Conservation (phyloP, 2,797 vertebrate species). For the Lagocephalus sceleratus region DNA sequence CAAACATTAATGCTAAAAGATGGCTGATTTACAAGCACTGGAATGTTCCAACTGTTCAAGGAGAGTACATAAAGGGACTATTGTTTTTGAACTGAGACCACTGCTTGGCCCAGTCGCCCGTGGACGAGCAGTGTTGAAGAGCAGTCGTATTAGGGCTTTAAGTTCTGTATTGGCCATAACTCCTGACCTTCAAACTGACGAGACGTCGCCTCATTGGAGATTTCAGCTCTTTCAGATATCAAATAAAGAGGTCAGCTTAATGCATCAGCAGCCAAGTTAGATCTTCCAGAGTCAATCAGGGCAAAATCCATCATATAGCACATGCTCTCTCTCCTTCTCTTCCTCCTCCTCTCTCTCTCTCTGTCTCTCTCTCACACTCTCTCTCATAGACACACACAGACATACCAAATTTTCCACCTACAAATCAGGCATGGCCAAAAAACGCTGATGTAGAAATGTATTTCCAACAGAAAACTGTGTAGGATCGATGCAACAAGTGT, state of each 20-base stretch:
- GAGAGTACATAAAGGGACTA: too few species aligned
- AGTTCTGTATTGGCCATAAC: constrained; percentile 19
- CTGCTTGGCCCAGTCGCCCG: too few species aligned
- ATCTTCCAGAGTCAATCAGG: neutral
- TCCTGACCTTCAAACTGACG: constrained; percentile 7
- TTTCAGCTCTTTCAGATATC: constrained; percentile 8
- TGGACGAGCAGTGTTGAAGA: too few species aligned
- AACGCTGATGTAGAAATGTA: neutral
- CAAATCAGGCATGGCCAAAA: neutral
- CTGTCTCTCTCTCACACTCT: too few species aligned
- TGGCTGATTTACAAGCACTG: neutral
- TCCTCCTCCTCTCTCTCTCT: too few species aligned
- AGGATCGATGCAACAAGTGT: constrained; percentile 11
- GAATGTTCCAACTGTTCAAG: neutral
- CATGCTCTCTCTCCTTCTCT: too few species aligned
- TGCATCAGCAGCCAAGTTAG: neutral
- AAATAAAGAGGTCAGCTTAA: constrained; percentile 9
- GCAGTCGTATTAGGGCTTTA: too few species aligned
- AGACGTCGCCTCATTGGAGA: constrained; percentile 4
- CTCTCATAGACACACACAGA: neutral
- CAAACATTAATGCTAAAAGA: neutral
- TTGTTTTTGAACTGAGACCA: too few species aligned
- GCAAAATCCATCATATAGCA: constrained; percentile 8
- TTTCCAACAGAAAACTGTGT: neutral
- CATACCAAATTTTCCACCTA: neutral